These are phyloP conservation scores for Altica lythri DNA, from an alignment of 2,888 invertebrate genomes.

Conservation along the genomic window DNA sequence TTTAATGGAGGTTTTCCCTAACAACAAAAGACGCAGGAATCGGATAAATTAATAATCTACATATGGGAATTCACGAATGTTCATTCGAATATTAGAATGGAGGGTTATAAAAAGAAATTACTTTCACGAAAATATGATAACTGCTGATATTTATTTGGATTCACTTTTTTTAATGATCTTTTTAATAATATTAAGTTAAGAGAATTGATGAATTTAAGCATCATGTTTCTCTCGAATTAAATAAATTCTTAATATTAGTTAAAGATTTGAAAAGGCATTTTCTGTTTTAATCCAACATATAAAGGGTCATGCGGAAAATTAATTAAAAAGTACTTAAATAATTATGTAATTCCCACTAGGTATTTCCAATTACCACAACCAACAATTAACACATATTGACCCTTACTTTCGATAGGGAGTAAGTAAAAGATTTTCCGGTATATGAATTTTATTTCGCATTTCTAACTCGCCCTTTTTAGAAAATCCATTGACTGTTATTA, in stretches of 20 bases:
- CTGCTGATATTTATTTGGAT: conserved; percentile 7
- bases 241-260: too few relatives aligned
- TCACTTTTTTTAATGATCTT: neutral
- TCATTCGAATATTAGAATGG: conserved; percentile 19
- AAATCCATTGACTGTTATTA: conserved; percentile 17
- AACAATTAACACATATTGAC: too few relatives aligned
- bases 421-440: conserved; percentile 13
- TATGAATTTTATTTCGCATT: conserved; percentile 13
- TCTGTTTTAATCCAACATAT: too few relatives aligned
- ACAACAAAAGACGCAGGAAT: conserved; percentile 27
- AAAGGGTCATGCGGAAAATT: too few relatives aligned
- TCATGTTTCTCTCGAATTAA: too few relatives aligned
- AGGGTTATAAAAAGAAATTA: conserved; percentile 20
- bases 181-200: neutral
- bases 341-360: too few relatives aligned
- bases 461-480: conserved; percentile 4
- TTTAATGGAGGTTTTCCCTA: conserved; percentile 30
- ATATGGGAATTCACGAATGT: conserved; percentile 24
- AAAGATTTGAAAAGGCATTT: too few relatives aligned
- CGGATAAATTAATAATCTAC: conserved; percentile 31
- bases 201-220: too few relatives aligned
- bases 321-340: too few relatives aligned
- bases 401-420: too few relatives aligned
- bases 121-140: conserved; percentile 9
- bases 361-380: too few relatives aligned